Base-by-base conservation (phyloP, 2,888 invertebrate species). In the Rhamphomyia laevipes region DNA sequence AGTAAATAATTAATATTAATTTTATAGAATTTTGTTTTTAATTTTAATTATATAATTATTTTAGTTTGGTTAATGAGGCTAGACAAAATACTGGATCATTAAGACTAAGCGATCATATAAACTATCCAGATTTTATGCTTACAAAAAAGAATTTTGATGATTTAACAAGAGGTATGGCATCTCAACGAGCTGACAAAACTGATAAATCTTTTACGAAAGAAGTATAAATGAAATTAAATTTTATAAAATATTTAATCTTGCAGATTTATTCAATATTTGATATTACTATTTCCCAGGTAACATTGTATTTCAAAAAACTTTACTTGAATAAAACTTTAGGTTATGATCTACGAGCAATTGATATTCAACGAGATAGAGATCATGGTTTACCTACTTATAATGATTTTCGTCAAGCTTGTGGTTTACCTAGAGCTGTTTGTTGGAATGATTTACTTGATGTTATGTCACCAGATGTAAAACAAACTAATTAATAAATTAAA, bases 131-230 rank as follows among this genome's bases (percentile, higher is more conserved):
- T 42, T 68, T 77, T 47, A 65, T 77, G 48, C 77, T 77, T 58
- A 65, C 67, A 27, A 70, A 67, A 23, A 70, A 73, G 49, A 75
- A 75, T 58, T 82, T 86, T 59, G 85, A 86, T 63, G 80, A 82
- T 52, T 73, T 90, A 47, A 75, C 82, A 2, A 73, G 89, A 68
- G 88, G 89, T 10, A 73, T 91, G 61, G 74, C 82, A 3, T 80
- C 81, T 13, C 90, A 92, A 63, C 81, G 82, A 1, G 80, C 86
- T 66, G 80, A 84, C 60, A 77, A 77, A 56, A 81, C 84, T 52
- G 91, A 92, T 66, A 81, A 80, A 55, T 86, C 75, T 68, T 84
- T 85, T 69, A 84, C 86, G 57, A 56, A 59, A 53, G 68, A 70
- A 61, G 68, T 65, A 51, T 49, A 18, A 45, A 47, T 48, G 46